These are phyloP conservation scores for Condylura cristata DNA, from an alignment of 2,113 vertebrate genomes.

Conservation along the genomic window DNA sequence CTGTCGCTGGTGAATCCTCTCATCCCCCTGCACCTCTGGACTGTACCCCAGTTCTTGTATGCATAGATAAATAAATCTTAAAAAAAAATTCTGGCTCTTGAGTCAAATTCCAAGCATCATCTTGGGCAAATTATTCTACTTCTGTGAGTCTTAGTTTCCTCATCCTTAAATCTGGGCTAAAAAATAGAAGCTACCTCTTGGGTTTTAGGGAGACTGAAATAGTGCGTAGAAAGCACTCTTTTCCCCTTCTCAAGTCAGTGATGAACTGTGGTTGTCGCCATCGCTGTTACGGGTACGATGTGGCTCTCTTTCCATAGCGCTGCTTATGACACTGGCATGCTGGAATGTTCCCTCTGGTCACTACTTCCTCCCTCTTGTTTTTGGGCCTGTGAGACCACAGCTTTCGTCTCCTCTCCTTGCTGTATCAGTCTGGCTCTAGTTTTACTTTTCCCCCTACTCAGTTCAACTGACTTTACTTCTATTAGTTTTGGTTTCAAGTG, in stretches of 20 bases:
- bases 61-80: no score
- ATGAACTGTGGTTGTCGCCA: background rate
- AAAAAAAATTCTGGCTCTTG: background rate
- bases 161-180: background rate
- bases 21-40: no score
- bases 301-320: background rate
- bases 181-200: background rate
- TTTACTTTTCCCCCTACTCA: background rate
- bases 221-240: background rate
- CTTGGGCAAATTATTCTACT: background rate
- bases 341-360: background rate
- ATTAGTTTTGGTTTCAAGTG: background rate
- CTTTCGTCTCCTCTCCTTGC: background rate
- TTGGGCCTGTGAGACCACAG: background rate
- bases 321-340: background rate
- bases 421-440: background rate
- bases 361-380: background rate
- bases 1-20: no score
- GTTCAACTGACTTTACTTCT: background rate
- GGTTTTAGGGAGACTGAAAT: background rate
- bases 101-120: conserved; percentile 16
- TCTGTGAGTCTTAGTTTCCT: background rate
- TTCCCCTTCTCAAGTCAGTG: background rate
- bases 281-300: background rate
- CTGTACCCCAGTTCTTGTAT: no score